Evolutionary conservation across 2,113 vertebrate species (phyloP).

Genomic region (Ctenomys sociabilis): DNA sequence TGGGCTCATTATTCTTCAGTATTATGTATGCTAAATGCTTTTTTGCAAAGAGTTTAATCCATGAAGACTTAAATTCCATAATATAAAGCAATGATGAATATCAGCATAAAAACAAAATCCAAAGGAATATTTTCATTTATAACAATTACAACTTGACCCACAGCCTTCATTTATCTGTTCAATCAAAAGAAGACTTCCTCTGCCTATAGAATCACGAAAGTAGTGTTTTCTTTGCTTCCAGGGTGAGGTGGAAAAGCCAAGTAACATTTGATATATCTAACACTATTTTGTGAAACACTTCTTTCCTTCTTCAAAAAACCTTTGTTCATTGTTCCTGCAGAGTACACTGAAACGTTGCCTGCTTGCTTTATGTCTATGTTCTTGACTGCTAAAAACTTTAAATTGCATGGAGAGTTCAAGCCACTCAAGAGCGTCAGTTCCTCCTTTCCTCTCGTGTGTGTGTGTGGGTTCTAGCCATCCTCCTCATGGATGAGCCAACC

Average conservation of each 20-base stretch:
- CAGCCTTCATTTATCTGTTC: neutral
- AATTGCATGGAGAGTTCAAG: no score
- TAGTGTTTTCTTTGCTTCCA: neutral
- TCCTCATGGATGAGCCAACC: neutral
- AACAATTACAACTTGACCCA: neutral
- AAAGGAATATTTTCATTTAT: neutral
- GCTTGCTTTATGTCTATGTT: neutral
- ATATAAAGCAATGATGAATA: neutral
- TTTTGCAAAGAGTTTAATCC: neutral
- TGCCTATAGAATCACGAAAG: neutral
- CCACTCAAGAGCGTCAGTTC: no score
- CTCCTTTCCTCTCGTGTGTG: no score
- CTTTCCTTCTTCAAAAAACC: neutral
- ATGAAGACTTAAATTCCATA: neutral
- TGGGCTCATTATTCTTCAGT: constrained; percentile 31
- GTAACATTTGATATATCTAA: neutral
- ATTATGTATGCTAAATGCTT: constrained; percentile 21
- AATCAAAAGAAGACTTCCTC: neutral
- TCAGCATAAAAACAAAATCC: neutral
- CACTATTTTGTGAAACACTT: neutral
- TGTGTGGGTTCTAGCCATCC: no score
- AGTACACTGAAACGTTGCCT: neutral
- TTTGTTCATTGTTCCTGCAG: neutral
- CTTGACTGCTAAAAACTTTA: no score
- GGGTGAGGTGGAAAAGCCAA: neutral